Evolutionary conservation across 2,888 invertebrate species (phyloP).

Genomic region (Lucinisca nassula): DNA sequence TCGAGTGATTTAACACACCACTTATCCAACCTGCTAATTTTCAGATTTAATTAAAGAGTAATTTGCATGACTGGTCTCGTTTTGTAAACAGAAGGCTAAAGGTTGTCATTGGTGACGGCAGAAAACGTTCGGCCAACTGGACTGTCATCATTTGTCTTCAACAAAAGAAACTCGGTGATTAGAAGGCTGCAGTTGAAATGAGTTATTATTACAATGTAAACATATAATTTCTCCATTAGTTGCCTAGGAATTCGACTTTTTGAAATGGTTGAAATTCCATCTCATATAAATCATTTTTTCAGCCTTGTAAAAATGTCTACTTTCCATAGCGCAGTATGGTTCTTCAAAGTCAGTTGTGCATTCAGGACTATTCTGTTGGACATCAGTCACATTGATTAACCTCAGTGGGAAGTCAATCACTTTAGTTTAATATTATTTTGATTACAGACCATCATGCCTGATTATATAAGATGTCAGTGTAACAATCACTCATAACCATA

Average conservation of each 20-base stretch:
- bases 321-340: no score
- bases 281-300: neutral
- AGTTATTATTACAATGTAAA: neutral
- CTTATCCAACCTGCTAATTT: slow-evolving; percentile 22
- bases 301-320: neutral
- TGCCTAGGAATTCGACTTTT: neutral
- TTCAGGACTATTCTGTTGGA: no score
- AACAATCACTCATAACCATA: no score
- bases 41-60: slow-evolving; percentile 24
- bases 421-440: no score
- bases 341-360: no score
- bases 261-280: neutral
- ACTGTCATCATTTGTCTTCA: neutral
- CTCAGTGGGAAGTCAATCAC: no score
- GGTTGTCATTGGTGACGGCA: neutral
- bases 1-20: slow-evolving; percentile 16
- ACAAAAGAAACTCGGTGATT: neutral
- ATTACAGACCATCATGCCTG: no score
- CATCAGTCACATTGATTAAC: no score
- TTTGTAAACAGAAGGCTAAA: neutral
- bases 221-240: neutral
- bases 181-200: neutral
- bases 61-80: slow-evolving; percentile 1
- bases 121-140: neutral
- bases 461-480: no score